These are phyloP conservation scores for Pollicipes pollicipes DNA, from an alignment of 1,140 invertebrate species.

Conservation along the genomic window DNA sequence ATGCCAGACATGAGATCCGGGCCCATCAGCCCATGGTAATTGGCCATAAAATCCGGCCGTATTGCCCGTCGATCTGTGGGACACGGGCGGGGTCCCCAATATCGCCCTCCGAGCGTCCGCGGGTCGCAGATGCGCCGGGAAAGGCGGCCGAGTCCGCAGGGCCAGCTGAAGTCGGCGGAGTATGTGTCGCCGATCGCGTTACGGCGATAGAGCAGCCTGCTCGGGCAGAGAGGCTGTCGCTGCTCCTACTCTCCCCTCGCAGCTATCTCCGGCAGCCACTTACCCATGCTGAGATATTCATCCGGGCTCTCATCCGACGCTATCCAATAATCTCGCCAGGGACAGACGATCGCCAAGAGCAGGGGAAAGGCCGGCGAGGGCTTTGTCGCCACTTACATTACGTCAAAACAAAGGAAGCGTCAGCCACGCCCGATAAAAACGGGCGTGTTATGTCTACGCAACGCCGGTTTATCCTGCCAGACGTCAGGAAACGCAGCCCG, in stretches of 20 bases:
- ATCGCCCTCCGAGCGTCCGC: too few species aligned
- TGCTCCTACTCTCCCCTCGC: too few species aligned
- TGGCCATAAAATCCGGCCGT: not conserved
- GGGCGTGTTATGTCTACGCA: too few species aligned
- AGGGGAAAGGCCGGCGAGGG: not conserved
- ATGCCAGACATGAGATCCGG: not conserved
- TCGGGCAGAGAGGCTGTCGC: too few species aligned
- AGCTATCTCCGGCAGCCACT: too few species aligned
- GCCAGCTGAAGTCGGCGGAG: too few species aligned
- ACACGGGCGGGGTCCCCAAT: not conserved
- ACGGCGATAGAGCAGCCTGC: too few species aligned
- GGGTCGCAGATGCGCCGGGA: too few species aligned
- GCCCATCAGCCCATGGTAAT: not conserved
- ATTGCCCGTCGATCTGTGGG: not conserved
- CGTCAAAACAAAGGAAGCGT: not conserved
- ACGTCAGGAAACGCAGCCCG: too few species aligned
- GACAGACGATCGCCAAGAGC: not conserved
- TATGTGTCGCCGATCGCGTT: too few species aligned
- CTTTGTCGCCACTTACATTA: not conserved
- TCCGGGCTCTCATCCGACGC: not conserved
- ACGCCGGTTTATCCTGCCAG: too few species aligned
- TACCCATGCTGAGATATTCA: not conserved
- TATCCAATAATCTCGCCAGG: not conserved
- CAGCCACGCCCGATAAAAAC: not conserved
- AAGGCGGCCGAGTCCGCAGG: too few species aligned